Evolutionary conservation across 1,140 invertebrate genomes (phyloP).

Genomic region (Drosophila bipectinata): DNA sequence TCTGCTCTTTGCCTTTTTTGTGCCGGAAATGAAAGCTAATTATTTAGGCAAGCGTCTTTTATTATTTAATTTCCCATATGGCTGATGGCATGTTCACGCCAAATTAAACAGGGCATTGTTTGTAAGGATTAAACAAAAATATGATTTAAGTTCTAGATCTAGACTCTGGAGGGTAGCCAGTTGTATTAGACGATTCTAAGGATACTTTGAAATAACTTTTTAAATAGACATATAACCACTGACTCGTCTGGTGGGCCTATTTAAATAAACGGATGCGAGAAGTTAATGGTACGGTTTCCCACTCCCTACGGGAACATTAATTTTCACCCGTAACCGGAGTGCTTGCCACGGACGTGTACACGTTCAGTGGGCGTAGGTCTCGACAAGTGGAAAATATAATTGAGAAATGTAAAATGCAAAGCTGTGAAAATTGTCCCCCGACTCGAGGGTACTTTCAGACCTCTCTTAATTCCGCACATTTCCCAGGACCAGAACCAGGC

Average conservation of each 20-base stretch:
- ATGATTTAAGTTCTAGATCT: neutral
- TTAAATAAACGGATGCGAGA: neutral
- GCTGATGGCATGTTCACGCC: conserved; percentile 5
- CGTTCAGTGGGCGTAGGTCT: conserved; percentile 19
- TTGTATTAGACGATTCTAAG: neutral
- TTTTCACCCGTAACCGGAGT: neutral
- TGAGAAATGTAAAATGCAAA: conserved; percentile 41
- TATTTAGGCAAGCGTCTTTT: conserved; percentile 34
- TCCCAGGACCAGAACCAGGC: conserved; percentile 9
- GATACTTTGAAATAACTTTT: neutral
- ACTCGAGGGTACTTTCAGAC: conserved; percentile 18
- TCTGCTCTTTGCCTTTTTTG: neutral
- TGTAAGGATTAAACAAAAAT: neutral
- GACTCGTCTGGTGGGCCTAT: neutral
- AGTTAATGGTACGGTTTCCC: neutral
- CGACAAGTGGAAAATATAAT: conserved; percentile 27
- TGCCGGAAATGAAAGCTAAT: conserved; percentile 31
- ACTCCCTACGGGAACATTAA: neutral
- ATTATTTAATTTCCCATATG: conserved; percentile 40
- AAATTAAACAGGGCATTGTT: conserved; percentile 10
- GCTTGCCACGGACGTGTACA: conserved; percentile 17
- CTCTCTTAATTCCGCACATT: conserved; percentile 30
- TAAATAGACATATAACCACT: neutral
- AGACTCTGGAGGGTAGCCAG: neutral
- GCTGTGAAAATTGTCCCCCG: conserved; percentile 41